Percentiles rank a stretch among this genome's conserved stretches.
Conservation (phyloP, 2,113 vertebrate species). For the Hemicordylus capensis region DNA sequence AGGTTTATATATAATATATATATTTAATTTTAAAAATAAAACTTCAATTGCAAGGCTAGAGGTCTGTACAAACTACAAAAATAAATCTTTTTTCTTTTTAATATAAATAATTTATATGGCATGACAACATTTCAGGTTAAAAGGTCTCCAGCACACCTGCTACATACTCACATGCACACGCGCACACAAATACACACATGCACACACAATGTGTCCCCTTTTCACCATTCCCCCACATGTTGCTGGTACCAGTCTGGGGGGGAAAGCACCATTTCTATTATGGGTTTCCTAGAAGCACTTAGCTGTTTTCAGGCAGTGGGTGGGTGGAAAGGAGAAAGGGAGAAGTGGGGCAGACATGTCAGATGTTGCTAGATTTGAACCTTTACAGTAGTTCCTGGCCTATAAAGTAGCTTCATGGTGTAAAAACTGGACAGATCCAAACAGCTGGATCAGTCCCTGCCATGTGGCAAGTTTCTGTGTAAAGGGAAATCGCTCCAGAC, state of each 20-base stretch:
- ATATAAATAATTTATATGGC: slow-evolving; percentile 96
- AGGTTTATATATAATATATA: slow-evolving; percentile 90
- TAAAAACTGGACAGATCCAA: neutral
- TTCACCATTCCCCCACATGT: neutral
- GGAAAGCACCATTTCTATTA: neutral
- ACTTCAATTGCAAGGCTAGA: slow-evolving; percentile 88
- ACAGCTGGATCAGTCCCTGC: neutral
- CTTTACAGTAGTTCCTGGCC: neutral
- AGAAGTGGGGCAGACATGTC: neutral
- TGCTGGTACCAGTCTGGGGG: neutral
- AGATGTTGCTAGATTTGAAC: neutral
- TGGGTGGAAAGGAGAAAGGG: neutral
- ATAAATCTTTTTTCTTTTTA: slow-evolving; percentile 84
- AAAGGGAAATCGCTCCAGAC: neutral
- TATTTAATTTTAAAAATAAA: slow-evolving; percentile 94
- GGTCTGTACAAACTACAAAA: slow-evolving; percentile 96
- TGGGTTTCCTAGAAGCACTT: slow-evolving; percentile 4
- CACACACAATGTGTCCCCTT: slow-evolving; percentile 4
- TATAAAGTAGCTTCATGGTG: neutral
- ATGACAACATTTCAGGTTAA: slow-evolving; percentile 83
- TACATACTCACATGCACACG: slow-evolving; percentile 16
- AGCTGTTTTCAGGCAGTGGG: neutral
- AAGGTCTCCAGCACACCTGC: slow-evolving; percentile 76
- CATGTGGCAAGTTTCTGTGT: neutral
- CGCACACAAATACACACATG: slow-evolving; percentile 17